Evolutionary conservation across 2,888 invertebrate genomes (phyloP).

Genomic region (Oscheius sp.): DNA sequence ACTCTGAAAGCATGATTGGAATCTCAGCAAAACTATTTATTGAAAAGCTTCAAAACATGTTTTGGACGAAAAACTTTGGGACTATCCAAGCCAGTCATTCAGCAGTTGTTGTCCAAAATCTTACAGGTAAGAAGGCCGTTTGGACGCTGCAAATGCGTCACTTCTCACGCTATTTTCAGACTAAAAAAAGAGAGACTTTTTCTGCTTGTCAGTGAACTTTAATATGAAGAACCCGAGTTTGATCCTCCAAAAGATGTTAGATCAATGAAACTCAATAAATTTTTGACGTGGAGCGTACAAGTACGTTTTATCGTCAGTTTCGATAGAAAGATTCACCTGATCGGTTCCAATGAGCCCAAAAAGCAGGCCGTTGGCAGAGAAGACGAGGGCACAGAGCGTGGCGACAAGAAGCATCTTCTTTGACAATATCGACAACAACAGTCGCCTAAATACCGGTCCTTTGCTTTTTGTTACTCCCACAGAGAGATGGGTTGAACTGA

Average conservation of each 20-base stretch:
- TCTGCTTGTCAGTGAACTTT: no score
- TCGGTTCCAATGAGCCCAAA: constrained; percentile 55
- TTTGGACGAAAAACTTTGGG: neutral
- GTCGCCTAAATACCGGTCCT: constrained; percentile 25
- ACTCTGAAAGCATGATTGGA: constrained; percentile 41
- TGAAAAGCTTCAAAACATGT: neutral
- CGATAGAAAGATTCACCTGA: constrained; percentile 37
- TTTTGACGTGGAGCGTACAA: neutral
- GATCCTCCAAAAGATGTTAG: no score
- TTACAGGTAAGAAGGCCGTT: no score
- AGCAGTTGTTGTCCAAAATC: no score
- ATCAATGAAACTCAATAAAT: no score
- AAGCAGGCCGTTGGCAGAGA: constrained; percentile 40
- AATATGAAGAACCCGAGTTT: no score
- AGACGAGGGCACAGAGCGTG: constrained; percentile 1
- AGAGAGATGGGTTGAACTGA: no score
- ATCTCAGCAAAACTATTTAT: no score
- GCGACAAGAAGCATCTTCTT: constrained; percentile 3
- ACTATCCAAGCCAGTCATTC: neutral
- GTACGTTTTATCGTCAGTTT: neutral
- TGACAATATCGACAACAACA: constrained; percentile 16
- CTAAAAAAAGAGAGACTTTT: neutral
- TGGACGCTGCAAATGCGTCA: neutral
- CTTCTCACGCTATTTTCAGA: neutral
- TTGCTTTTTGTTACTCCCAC: no score